Percentiles rank a stretch among this genome's conserved stretches.
phyloP scores from a whole-genome alignment of 2,113 vertebrate genomes.

The Gavia stellata region DNA sequence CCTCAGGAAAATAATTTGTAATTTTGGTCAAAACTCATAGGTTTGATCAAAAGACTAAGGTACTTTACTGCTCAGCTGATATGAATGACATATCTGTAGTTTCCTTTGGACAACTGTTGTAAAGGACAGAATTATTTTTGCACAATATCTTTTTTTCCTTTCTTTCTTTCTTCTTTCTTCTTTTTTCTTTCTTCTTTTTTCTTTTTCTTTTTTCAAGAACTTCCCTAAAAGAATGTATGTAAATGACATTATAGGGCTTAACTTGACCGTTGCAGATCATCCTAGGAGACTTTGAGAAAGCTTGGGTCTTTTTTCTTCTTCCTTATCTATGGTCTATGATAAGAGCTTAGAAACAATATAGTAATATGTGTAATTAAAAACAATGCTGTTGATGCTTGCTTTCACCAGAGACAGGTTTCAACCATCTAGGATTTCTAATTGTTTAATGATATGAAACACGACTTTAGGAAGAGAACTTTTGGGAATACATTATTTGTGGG shows the following conservation, averaged over 20 bases:
- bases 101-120: not conserved
- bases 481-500: not conserved
- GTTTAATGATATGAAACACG: not conserved
- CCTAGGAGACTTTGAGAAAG: not conserved
- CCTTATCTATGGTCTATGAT: not conserved
- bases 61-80: not conserved
- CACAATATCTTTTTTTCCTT: not conserved
- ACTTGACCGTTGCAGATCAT: not conserved
- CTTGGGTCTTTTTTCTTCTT: not conserved
- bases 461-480: not conserved
- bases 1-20: not conserved
- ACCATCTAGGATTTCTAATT: not conserved
- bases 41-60: not conserved
- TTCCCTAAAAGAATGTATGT: not conserved
- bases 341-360: not conserved
- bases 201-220: not conserved
- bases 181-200: fast-evolving
- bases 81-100: not conserved
- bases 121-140: not conserved
- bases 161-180: fast-evolving
- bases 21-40: not conserved
- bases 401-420: not conserved
- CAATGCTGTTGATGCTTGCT: not conserved
- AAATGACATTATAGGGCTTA: not conserved
- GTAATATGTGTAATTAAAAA: not conserved